phyloP scores from a whole-genome alignment of 2,797 vertebrate genomes.

The Zalophus californianus region DNA sequence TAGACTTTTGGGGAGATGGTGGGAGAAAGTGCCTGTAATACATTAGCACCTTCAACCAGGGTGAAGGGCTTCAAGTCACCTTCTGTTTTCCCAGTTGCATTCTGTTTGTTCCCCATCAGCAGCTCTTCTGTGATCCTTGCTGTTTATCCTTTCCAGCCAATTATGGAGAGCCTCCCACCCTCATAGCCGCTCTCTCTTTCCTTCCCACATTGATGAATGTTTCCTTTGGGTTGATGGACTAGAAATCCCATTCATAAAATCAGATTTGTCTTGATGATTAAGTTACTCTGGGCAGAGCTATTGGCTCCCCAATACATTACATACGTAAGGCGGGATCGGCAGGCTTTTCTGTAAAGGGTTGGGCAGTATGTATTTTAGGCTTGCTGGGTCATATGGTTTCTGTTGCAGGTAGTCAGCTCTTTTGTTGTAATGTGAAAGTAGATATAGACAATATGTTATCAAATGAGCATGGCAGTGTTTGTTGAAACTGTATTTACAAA shows the following conservation, averaged over 20 bases:
- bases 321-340: background rate
- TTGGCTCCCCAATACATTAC: background rate
- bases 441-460: background rate
- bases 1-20: background rate
- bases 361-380: background rate
- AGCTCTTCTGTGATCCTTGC: background rate
- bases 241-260: background rate
- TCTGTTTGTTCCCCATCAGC: background rate
- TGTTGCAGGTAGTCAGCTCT: background rate
- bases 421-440: background rate
- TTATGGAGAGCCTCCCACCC: background rate
- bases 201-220: background rate
- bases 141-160: background rate
- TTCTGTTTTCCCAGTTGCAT: background rate
- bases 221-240: background rate
- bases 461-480: background rate
- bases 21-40: background rate
- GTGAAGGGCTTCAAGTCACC: background rate
- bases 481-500: conserved; percentile 9
- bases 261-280: background rate
- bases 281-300: background rate
- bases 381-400: background rate
- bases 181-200: background rate
- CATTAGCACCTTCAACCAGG: background rate
- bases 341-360: background rate